Base-by-base conservation (phyloP, 2,888 invertebrate species). In the Dicyrtomina minuta region DNA sequence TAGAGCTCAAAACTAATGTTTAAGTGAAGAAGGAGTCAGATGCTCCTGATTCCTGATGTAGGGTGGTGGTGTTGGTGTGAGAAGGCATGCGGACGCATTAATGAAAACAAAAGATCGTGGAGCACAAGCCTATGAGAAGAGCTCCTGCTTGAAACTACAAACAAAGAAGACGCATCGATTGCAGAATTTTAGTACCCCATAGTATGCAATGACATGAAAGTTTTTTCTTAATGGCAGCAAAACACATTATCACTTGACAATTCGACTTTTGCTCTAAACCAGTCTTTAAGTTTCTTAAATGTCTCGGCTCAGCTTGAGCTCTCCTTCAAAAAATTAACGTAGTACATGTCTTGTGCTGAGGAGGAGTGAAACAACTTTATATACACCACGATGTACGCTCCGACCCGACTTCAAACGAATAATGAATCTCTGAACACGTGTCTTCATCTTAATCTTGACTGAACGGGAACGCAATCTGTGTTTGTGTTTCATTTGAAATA, bases 31-130 rank as follows among this genome's bases (percentile, higher is more conserved):
- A n/a, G n/a, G n/a, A n/a, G n/a, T n/a, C n/a, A n/a, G n/a, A 33
- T 33, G 33, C 33, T 33, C 46, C 4, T 17, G 17, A 17, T 46
- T 41, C 43, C 43, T 13, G 13, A 41, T 41, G 10, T 13, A 41
- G 46, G n/a, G 15, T 17, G 17, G 12, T 53, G 53, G 53, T 2
- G 33, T 12, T 33, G 3, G 8, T 33, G 33, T 10, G 27, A 4
- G n/a, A 55, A 53, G 43, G 56, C 65, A 65, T 65, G 65, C 43
- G 55, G 26, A 55, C 39, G 65, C 53, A 65, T 65, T 55, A 65
- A 65, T 65, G 65, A 43, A 65, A 65, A 65, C 56, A 56, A 65
- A 65, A 41, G 55, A 55, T 24, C 10, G 3, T 22, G 15, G 44
- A 46, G 15, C 24, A 56, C 13, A 56, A 56, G 15, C 22, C n/a